phyloP scores from a whole-genome alignment of 2,113 vertebrate genomes.

The Bufo bufo region DNA sequence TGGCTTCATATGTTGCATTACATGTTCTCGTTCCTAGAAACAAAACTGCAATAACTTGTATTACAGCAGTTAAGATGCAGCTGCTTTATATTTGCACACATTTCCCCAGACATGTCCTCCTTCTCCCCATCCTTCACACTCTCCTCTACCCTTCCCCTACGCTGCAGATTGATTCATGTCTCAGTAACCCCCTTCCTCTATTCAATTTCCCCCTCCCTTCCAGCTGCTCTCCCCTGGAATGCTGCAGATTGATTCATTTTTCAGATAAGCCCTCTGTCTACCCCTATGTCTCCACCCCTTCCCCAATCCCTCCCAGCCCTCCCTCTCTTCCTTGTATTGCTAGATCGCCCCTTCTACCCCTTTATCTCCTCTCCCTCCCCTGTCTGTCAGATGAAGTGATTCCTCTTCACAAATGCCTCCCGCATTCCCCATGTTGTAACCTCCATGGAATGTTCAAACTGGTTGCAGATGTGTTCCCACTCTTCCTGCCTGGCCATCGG shows the following conservation, averaged over 20 bases:
- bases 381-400: conserved; percentile 54
- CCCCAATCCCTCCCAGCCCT: background rate
- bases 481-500: conserved; percentile 12
- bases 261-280: conserved; percentile 26
- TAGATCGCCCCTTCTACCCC: conserved; percentile 41
- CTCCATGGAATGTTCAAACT: conserved; percentile 55
- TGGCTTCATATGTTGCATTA: background rate
- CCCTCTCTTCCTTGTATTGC: conserved; percentile 11
- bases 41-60: conserved; percentile 9
- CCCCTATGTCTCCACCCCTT: conserved; percentile 39
- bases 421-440: conserved; percentile 53
- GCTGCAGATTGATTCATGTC: conserved; percentile 36
- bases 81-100: conserved; percentile 47
- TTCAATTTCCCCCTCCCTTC: conserved; percentile 23
- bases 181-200: background rate
- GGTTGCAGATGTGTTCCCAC: conserved; percentile 54
- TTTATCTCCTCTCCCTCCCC: conserved; percentile 54
- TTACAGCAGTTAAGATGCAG: conserved; percentile 5
- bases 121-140: conserved; percentile 38
- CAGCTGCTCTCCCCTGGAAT: conserved; percentile 47
- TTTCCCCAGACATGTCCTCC: background rate
- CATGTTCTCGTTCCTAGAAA: conserved; percentile 17
- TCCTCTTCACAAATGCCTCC: conserved; percentile 54
- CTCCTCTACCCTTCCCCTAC: conserved; percentile 6
- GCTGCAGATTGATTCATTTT: conserved; percentile 41